phyloP scores from a whole-genome alignment of 2,797 vertebrate species.

The Ptychadena robeensis region DNA sequence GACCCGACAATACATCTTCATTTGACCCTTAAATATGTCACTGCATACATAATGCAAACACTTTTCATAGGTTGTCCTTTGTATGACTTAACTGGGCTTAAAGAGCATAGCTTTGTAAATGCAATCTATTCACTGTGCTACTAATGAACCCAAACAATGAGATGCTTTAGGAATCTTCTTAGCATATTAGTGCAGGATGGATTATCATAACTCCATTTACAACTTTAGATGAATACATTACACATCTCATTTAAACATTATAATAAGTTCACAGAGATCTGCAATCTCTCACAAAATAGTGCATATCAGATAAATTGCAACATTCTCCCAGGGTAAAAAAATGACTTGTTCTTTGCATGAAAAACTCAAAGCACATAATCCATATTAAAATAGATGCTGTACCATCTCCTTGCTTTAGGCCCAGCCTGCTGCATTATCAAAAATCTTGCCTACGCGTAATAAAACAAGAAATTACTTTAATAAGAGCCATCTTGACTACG shows the following conservation, averaged over 20 bases:
- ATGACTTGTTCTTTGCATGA: conserved; percentile 52
- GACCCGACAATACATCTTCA: neutral
- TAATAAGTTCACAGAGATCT: conserved; percentile 57
- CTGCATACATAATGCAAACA: conserved; percentile 4
- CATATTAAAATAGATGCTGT: conserved; percentile 44
- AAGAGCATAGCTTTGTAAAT: conserved; percentile 47
- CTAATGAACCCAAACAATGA: conserved; percentile 60
- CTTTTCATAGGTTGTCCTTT: conserved; percentile 33
- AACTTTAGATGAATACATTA: conserved; percentile 62
- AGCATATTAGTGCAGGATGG: conserved; percentile 62
- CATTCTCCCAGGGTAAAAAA: conserved; percentile 57
- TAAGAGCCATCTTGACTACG: conserved; percentile 63
- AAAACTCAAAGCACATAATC: conserved; percentile 45
- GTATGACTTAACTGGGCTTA: conserved; percentile 41
- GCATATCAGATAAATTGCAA: conserved; percentile 57
- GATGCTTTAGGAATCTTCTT: conserved; percentile 55
- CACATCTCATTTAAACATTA: conserved; percentile 61
- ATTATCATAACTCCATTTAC: conserved; percentile 62
- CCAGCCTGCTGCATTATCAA: conserved; percentile 19
- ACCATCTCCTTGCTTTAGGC: conserved; percentile 23
- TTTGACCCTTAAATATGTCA: neutral
- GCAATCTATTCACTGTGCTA: conserved; percentile 46
- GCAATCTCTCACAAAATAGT: conserved; percentile 59
- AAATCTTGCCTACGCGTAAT: neutral
- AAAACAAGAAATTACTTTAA: conserved; percentile 1